Base-by-base conservation (phyloP, 2,797 vertebrate species). In the Synaphobranchus kaupii region DNA sequence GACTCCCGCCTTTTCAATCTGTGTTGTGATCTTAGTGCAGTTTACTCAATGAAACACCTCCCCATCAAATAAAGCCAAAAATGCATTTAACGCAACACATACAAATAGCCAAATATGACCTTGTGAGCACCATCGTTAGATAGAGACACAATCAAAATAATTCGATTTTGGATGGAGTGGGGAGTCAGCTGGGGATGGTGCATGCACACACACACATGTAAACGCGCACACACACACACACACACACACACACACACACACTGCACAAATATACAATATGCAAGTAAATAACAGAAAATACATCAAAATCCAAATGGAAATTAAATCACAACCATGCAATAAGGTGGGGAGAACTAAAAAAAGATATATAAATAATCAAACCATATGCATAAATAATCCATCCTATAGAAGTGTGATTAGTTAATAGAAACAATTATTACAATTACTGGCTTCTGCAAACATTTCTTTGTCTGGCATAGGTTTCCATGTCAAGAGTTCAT, bases 291-390 rank as follows among this genome's bases (percentile, higher is more conserved):
- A 15, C 68, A 71, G 1, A 71, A 71, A 39, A 88, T 86, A 87
- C 50, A 90, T 78, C 66, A 91, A 90, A 91, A 93, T 92, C 90
- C 47, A 84, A 87, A 89, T 87, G 8, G 7, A 47, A 10, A 12
- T 84, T 86, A 86, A 87, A 81, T 34, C 73, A 83, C 88, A 85
- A 52, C 73, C 17, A 85, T 80, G 60, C 10, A 10, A 84, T 88
- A 88, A 86, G 39, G 84, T 25, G 39, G 84, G 85, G 87, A 85
- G 73, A 60, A 22, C 13, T 20, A 4, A 39, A 39, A n/a, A n/a
- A n/a, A n/a, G n/a, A n/a, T n/a, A n/a, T n/a, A 54, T 54, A 13
- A 54, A 68, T 8, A n/a, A n/a, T 10, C 25, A 28, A 68, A 28
- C 7, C n/a, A 68, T 9, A 28, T 8, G n/a, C 6, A 68, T 68